Base-by-base conservation (phyloP, 2,113 vertebrate genomes). In the Seriola quinqueradiata region DNA sequence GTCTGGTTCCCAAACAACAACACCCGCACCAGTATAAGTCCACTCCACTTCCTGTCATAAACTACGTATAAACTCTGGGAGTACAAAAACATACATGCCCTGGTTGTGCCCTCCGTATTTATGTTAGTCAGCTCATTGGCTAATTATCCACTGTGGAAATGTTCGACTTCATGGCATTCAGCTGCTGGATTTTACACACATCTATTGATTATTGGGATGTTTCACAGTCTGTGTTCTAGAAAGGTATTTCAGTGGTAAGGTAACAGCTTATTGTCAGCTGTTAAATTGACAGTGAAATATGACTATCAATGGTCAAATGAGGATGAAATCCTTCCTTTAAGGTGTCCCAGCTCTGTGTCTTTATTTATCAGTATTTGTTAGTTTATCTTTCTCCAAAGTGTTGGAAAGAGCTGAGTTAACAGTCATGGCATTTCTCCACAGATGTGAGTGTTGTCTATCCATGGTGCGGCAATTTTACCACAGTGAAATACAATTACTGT, bases 281-380 rank as follows among this genome's bases (percentile, higher is more conserved):
- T 64, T 64, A 14, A n/a, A 79, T 34, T 46, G 8, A 14, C 36
- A 16, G 46, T 69, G 66, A 77, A 77, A 72, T 77, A 11, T 23
- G 19, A 67, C 40, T 11, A 14, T 32, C 50, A 2, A 40, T 10
- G 5, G 1, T 6, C 5, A 13, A 60, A 60, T 0, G 19, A 54
- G 34, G 19, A 7, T 54, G 14, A 60, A 67, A 25, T 54, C 10
- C 10, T 12, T 9, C 3, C 2, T 3, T 36, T 0, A 5, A 42
- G 9, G 25, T 40, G 5, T 8, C 3, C 1, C 2, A 1, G 36
- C 11, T n/a, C 16, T 25, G 21, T 59, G 28, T 28, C 28, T 28
- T 28, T 28, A 28, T 28, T 28, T 28, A 28, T 19, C 19, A 8
- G 25, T 52, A 40, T 59, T 23, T 57, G 23, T 34, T 32, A 21